Base-by-base conservation (phyloP, 2,888 invertebrate species). In the Altica lythri region DNA sequence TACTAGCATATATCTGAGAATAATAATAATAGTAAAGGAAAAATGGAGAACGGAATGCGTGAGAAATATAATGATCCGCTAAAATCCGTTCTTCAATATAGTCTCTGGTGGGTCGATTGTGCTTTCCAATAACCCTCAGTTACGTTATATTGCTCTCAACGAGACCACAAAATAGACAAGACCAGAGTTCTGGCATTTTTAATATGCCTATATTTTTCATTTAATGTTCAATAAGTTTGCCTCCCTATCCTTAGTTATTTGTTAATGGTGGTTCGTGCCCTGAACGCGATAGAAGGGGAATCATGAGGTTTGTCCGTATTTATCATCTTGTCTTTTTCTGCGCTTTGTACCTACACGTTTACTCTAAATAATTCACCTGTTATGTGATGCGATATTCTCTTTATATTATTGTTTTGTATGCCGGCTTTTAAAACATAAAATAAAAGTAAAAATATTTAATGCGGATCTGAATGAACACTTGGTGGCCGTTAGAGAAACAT, bases 161-260 rank as follows among this genome's bases (percentile, higher is more conserved):
- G 68, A 63, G 56, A 55, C 59, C 64, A 61, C 60, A 60, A 53
- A 60, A 62, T 67, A 64, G 67, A 66, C 65, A 63, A 63, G 63
- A 57, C 63, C 59, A 63, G 60, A 52, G 50, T 58, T 60, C 65
- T 71, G 73, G 73, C 69, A 73, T 73, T 73, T 72, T 72, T 71
- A 73, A 73, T 73, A 73, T 72, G 71, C 73, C 72, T 72, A 72
- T 72, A 69, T 69, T 71, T 71, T 68, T 66, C 68, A 69, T 69
- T 69, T 60, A 55, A 57, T 60, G 55, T 54, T 56, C 58, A 58
- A 58, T 58, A 55, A 58, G 49, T 54, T 70, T 44, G 48, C 48
- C 40, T 50, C 49, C 53, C 42, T 45, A 48, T 48, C 48, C 59
- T 44, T 50, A 52, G 56, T 49, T 59, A 59, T 56, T 59, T 51